Percentiles rank a stretch among this genome's conserved stretches.
Evolutionary conservation across 2,113 vertebrate species (phyloP).

Genomic region (Salvelinus namaycush): DNA sequence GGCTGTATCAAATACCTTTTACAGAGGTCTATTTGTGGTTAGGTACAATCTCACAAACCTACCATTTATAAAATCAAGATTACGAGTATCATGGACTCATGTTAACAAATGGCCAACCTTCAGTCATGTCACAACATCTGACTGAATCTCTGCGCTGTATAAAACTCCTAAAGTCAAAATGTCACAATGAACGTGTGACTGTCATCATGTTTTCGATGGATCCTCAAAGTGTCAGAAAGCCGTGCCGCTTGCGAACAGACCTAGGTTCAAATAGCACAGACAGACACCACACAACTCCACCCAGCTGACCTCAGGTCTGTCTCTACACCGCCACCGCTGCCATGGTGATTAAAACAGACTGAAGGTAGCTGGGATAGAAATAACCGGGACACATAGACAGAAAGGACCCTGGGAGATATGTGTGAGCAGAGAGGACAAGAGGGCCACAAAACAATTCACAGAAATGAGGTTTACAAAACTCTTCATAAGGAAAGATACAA

Average conservation of each 20-base stretch:
- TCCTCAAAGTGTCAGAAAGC: no score
- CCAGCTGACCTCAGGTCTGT: no score
- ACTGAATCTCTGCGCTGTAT: conserved; percentile 20
- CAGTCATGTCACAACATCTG: conserved; percentile 14
- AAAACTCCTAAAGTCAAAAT: conserved; percentile 24
- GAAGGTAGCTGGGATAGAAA: conserved; percentile 23
- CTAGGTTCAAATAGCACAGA: no score
- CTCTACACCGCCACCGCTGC: no score
- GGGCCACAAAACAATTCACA: conserved; percentile 26
- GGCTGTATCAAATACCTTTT: neutral
- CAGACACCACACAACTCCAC: no score
- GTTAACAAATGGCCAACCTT: neutral
- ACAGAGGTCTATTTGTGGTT: neutral
- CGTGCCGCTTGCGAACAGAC: no score
- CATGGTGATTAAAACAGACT: neutral
- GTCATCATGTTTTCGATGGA: no score
- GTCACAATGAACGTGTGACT: conserved; percentile 60
- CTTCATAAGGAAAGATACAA: conserved; percentile 19
- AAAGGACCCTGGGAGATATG: conserved; percentile 29
- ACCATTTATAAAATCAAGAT: neutral
- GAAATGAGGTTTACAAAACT: no score
- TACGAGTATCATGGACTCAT: neutral
- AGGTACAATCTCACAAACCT: neutral
- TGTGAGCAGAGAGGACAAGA: neutral
- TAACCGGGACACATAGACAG: conserved; percentile 9